These are phyloP conservation scores for Pristionchus japonicus DNA, from an alignment of 2,888 invertebrate species.

Conservation along the genomic window DNA sequence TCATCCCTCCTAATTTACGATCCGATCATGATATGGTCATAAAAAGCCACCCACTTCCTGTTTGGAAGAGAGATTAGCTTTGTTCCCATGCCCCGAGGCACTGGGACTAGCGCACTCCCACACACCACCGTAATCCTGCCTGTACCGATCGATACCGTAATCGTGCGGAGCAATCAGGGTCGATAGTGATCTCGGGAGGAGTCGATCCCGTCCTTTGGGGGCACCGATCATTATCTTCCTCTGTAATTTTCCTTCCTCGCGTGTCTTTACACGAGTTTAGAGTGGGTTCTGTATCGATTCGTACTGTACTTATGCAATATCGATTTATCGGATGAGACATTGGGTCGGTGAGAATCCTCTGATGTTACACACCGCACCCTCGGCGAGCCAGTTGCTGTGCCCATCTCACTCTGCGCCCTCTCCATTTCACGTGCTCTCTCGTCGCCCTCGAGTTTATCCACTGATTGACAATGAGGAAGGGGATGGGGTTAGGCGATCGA, in stretches of 20 bases:
- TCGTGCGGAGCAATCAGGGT: background rate
- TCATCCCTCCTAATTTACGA: background rate
- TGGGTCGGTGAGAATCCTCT: background rate
- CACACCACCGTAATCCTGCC: background rate
- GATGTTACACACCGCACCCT: background rate
- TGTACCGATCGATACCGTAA: constrained; percentile 21
- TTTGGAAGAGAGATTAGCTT: constrained; percentile 16
- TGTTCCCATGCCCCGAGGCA: background rate
- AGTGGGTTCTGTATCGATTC: background rate
- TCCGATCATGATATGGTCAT: background rate
- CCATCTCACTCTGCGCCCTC: background rate
- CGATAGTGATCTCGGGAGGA: constrained; percentile 1
- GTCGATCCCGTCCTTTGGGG: constrained; percentile 17
- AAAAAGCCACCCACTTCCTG: background rate
- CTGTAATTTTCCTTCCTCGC: background rate
- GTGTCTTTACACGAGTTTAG: background rate
- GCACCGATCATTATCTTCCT: background rate
- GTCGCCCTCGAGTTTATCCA: background rate
- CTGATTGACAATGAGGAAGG: background rate
- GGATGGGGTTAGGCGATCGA: background rate
- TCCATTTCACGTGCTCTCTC: background rate
- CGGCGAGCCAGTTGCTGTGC: background rate
- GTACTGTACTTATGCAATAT: background rate
- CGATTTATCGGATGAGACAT: background rate
- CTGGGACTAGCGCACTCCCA: background rate